Conservation (phyloP, 2,888 invertebrate genomes). For the Brenthis hecate region DNA sequence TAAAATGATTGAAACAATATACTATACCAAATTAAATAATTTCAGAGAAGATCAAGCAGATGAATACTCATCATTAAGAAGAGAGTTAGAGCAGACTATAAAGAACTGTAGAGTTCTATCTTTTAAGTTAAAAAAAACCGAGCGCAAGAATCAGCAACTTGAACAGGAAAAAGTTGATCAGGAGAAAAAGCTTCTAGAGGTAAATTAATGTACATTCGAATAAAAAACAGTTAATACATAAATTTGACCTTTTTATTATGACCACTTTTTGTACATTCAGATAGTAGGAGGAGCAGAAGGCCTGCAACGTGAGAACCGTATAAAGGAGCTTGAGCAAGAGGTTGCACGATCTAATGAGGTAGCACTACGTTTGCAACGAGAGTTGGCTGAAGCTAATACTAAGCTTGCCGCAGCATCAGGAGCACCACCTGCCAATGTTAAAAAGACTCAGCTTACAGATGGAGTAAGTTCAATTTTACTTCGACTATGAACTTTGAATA, state of each 20-base stretch:
- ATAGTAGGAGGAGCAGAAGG: constrained; percentile 83
- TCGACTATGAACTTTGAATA: too few species aligned
- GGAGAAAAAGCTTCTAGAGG: constrained; percentile 85
- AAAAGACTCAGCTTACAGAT: constrained; percentile 82
- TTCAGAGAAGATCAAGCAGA: constrained; percentile 97
- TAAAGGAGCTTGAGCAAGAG: constrained; percentile 93
- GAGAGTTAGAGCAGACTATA: constrained; percentile 97
- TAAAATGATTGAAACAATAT: not conserved
- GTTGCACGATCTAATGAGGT: constrained; percentile 90
- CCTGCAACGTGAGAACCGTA: constrained; percentile 84
- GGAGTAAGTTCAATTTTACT: constrained; percentile 64
- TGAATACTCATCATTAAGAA: constrained; percentile 96
- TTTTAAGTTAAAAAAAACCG: constrained; percentile 98
- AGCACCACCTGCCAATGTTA: constrained; percentile 71
- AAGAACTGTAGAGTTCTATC: constrained; percentile 99
- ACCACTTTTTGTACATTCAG: constrained; percentile 48
- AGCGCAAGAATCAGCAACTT: constrained; percentile 92
- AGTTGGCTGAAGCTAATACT: constrained; percentile 85
- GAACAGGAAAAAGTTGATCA: constrained; percentile 92
- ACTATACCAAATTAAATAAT: constrained; percentile 6
- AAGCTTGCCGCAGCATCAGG: constrained; percentile 76
- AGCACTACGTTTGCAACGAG: constrained; percentile 85
- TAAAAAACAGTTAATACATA: not conserved
- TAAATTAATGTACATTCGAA: constrained; percentile 43
- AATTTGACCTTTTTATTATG: not conserved